Base-by-base conservation (phyloP, 1,140 invertebrate genomes). In the Kradibia gibbosae region DNA sequence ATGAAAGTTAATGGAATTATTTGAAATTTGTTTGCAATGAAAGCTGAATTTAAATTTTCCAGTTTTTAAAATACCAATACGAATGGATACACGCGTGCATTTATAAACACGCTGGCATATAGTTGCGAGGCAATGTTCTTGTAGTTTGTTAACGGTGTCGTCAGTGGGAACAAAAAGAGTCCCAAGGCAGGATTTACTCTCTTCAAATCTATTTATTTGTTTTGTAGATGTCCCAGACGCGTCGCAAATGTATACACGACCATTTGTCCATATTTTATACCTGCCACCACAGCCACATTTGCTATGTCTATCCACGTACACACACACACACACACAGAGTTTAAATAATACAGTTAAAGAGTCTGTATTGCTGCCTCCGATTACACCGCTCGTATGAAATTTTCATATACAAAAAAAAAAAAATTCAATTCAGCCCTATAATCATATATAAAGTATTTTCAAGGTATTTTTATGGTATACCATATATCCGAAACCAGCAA, bases 221-320 rank as follows among this genome's bases (percentile, higher is more conserved):
- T 71, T 71, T 73, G 65, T 70, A 20, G 71, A 13, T 73, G 45
- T 15, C n/a, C 71, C 48, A 55, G 73, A n/a, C n/a, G 60, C 42
- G 48, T 62, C 15, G 7, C 60, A 22, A 17, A 25, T 11, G 7
- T 36, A 20, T 28, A n/a, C 34, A 81, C 71, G 20, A 81, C 20
- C 70, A 48, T 75, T 74, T 81, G 31, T 57, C 62, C 80, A 76
- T 76, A 81, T 81, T 75, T 81, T 81, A 81, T 81, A 60, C 71
- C 70, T 39, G 36, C 55, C 53, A 34, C 36, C 50, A 53, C 34
- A 31, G 39, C 74, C 74, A 31, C 22, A 39, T 57, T 34, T 39
- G 20, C 39, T 55, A 22, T 53, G 71, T 80, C 78, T 81, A 81
- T 81, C 55, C 55, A 75, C 75, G n/a, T n/a, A n/a, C n/a, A n/a